Evolutionary conservation across 64 coral and sea anemone genomes (phyloP).

Genomic region (Dendrophyllia cribrosa): DNA sequence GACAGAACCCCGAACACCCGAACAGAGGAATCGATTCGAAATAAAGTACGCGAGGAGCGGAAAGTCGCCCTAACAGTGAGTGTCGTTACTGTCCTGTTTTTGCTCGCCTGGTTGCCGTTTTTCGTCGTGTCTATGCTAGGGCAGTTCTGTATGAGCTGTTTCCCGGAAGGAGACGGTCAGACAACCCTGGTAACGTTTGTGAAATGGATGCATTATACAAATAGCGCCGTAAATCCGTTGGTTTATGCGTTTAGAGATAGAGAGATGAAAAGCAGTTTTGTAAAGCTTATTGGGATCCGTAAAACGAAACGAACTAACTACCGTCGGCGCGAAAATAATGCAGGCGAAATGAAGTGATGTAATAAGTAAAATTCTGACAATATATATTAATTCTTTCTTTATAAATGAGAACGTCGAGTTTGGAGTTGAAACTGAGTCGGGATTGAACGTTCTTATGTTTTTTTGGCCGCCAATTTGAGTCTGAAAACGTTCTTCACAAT

Average conservation of each 20-base stretch:
- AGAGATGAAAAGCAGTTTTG: slow-evolving; percentile 62
- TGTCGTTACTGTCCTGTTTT: slow-evolving; percentile 35
- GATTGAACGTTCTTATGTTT: too few species aligned
- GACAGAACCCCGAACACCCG: neutral
- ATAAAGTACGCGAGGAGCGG: slow-evolving; percentile 23
- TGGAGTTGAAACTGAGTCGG: too few species aligned
- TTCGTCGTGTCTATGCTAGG: slow-evolving; percentile 48
- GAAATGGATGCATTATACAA: slow-evolving; percentile 92
- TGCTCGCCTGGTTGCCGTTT: slow-evolving; percentile 66
- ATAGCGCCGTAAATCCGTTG: slow-evolving; percentile 81
- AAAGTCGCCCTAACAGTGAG: slow-evolving; percentile 47
- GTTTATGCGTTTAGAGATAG: slow-evolving; percentile 74
- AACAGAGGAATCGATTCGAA: neutral
- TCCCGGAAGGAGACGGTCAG: neutral
- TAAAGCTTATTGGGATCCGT: slow-evolving; percentile 1
- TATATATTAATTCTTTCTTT: too few species aligned
- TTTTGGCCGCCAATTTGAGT: too few species aligned
- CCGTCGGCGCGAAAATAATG: neutral
- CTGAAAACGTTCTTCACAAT: too few species aligned
- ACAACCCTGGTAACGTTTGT: slow-evolving; percentile 36
- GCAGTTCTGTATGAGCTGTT: slow-evolving; percentile 18
- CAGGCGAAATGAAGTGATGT: neutral
- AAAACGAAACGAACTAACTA: neutral
- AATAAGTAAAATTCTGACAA: too few species aligned
- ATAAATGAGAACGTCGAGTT: too few species aligned